Percentiles rank a stretch among this genome's conserved stretches.
Conservation (phyloP, 2,797 vertebrate species). For the Coilia nasus region DNA sequence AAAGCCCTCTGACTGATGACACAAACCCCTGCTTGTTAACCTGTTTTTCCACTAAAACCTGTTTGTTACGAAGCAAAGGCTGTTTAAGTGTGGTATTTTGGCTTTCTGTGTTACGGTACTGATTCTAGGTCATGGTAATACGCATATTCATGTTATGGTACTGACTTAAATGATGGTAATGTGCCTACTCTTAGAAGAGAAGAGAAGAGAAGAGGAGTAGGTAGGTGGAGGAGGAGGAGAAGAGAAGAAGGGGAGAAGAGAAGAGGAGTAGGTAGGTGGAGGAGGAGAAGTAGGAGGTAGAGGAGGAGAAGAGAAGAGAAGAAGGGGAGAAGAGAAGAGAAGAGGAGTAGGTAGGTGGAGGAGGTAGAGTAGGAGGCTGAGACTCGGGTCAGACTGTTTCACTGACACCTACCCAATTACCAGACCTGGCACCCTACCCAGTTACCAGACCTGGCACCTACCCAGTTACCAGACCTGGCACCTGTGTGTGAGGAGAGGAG, state of each 20-base stretch:
- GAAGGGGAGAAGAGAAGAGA: no score
- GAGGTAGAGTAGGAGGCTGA: background rate
- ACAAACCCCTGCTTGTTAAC: background rate
- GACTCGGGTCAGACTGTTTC: background rate
- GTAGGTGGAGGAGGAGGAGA: background rate
- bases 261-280: background rate
- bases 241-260: background rate
- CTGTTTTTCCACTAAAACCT: background rate
- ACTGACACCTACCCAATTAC: background rate
- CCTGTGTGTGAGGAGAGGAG: background rate
- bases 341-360: no score
- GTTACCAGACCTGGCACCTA: background rate
- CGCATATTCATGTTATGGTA: no score
- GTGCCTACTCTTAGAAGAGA: no score
- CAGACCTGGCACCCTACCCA: background rate
- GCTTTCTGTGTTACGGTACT: no score
- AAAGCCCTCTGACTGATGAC: background rate
- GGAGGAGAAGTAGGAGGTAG: no score
- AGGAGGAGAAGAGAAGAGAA: no score
- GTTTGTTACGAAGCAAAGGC: no score
- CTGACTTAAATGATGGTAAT: no score
- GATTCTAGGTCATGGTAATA: no score
- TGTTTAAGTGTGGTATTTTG: no score
- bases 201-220: no score
- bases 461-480: background rate